These are phyloP conservation scores for Gonioctena quinquepunctata DNA, from an alignment of 1,140 invertebrate species.

Conservation along the genomic window DNA sequence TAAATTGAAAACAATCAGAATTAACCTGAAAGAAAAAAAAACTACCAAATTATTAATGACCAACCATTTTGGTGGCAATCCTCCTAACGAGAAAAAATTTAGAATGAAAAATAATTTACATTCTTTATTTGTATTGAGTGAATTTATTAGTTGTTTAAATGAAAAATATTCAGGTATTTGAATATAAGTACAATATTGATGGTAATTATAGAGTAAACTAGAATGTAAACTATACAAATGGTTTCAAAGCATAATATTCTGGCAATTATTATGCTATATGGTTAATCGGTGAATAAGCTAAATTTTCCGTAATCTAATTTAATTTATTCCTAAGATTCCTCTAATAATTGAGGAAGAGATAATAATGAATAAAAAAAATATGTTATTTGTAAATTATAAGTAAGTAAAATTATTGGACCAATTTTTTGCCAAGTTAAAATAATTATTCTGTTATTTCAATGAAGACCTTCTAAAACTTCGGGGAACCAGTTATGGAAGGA, in stretches of 20 bases:
- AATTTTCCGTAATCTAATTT: constrained; percentile 59
- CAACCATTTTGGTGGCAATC: too few relatives aligned
- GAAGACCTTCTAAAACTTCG: constrained; percentile 56
- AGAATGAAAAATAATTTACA: constrained; percentile 56
- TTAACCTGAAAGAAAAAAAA: too few relatives aligned
- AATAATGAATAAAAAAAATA: constrained; percentile 51
- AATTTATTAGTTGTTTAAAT: constrained; percentile 57
- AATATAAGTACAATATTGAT: constrained; percentile 55
- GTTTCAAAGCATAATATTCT: constrained; percentile 51
- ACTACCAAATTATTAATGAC: too few relatives aligned
- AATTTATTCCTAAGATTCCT: constrained; percentile 55
- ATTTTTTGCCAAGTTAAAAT: constrained; percentile 62
- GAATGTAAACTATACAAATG: constrained; percentile 56
- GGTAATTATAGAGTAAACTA: constrained; percentile 55
- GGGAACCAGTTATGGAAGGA: constrained; percentile 60
- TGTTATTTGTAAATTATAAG: constrained; percentile 36
- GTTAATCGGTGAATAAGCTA: constrained; percentile 61
- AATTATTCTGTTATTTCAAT: constrained; percentile 56
- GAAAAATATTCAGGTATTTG: constrained; percentile 55
- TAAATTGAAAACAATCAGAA: too few relatives aligned
- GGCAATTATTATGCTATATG: constrained; percentile 59
- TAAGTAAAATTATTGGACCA: constrained; percentile 56
- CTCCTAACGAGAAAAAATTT: constrained; percentile 60
- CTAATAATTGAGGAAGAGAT: constrained; percentile 50
- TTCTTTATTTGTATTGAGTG: constrained; percentile 47